Base-by-base conservation (phyloP, 2,113 vertebrate genomes). In the Pollimyrus isidori region DNA sequence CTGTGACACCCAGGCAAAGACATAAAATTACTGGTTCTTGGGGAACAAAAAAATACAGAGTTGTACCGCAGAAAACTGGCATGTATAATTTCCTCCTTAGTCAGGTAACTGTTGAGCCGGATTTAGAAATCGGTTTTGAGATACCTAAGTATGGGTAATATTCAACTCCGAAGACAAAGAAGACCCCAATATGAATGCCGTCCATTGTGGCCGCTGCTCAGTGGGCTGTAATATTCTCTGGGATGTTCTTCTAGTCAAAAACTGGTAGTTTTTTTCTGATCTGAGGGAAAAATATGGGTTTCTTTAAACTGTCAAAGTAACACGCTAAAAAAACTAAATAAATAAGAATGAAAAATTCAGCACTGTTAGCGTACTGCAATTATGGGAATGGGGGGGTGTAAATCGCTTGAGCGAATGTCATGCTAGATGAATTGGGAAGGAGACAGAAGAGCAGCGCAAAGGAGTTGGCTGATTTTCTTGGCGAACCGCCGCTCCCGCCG, bases 151-250 rank as follows among this genome's bases (percentile, higher is more conserved):
- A 45, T 26, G n/a, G 30, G 26, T 50, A 35, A 62, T 62, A 23
- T 42, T 53, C 49, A 39, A 45, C 88, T 45, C 42, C 0, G 17
- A 52, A 58, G 56, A 84, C 76, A 58, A 62, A 58, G 17, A 83
- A 86, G 46, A 30, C 0, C n/a, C 58, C 58, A 65, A n/a, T 76
- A 56, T 80, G 88, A 89, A 89, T 89, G 35, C 46, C 50, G 35
- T 87, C 88, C 62, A 46, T 56, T 87, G 90, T 89, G 76, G 76
- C 58, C 88, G 23, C 26, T 58, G 48, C 42, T 80, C 87, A 49
- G 42, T 80, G 48, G 46, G 65, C 84, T 58, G 48, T 89, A 84
- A 89, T 90, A 69, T 86, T 58, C 17, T 26, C 83, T 2, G 35
- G 3, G 48, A 23, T 30, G 46, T 76, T 82, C 11, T 19, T 69